Evolutionary conservation across 2,888 invertebrate genomes (phyloP).

Genomic region (Eledona agricola): DNA sequence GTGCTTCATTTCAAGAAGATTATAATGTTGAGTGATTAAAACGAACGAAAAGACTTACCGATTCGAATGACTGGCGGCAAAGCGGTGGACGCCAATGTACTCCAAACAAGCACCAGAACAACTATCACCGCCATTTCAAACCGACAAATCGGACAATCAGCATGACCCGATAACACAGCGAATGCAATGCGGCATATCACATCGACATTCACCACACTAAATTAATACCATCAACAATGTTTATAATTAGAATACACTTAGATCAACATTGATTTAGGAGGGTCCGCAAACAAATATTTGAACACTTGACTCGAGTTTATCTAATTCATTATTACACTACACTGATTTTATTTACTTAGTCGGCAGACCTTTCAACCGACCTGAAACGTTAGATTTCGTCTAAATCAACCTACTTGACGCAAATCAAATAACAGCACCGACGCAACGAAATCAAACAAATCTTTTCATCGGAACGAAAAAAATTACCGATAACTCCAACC

Average conservation of each 20-base stretch:
- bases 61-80: conserved; percentile 73
- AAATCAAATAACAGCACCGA: conserved; percentile 4
- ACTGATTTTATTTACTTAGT: conserved; percentile 42
- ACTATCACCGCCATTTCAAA: conserved; percentile 45
- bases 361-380: conserved; percentile 19
- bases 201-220: conserved; percentile 40
- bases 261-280: conserved; percentile 49
- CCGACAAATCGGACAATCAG: conserved; percentile 43
- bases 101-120: conserved; percentile 47
- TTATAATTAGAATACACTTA: conserved; percentile 48
- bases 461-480: conserved; percentile 5
- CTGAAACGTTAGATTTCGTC: conserved; percentile 18
- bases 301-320: conserved; percentile 47
- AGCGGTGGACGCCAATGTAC: conserved; percentile 59
- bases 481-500: background rate
- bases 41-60: conserved; percentile 61
- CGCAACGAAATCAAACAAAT: conserved; percentile 16
- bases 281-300: conserved; percentile 50
- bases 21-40: too few relatives aligned
- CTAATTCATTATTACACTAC: conserved; percentile 46
- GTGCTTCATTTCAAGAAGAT: too few relatives aligned
- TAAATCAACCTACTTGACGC: conserved; percentile 17
- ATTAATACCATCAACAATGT: conserved; percentile 48
- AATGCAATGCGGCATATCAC: conserved; percentile 41
- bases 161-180: conserved; percentile 47